Percentiles rank a stretch among this genome's conserved stretches.
Evolutionary conservation across 53 echinoderm and acorn worm genomes (phyloP).

Genomic region (Henricia sp.): DNA sequence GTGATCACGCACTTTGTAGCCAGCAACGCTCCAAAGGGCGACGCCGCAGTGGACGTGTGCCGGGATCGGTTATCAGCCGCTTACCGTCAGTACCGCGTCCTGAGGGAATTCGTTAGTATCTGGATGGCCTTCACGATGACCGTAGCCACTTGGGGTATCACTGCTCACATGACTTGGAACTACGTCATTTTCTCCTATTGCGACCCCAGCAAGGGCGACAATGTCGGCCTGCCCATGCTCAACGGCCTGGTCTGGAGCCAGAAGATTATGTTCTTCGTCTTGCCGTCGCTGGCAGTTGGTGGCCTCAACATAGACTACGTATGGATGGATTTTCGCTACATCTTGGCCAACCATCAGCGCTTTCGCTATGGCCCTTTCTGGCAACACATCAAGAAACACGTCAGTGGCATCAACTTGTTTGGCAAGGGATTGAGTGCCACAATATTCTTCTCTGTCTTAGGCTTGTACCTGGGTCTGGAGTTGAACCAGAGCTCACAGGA

Average conservation of each 20-base stretch:
- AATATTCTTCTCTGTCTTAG: conserved; percentile 59
- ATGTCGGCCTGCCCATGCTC: conserved; percentile 52
- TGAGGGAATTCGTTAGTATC: conserved; percentile 53
- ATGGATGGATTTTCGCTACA: conserved; percentile 64
- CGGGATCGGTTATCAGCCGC: conserved; percentile 34
- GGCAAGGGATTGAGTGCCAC: conserved; percentile 44
- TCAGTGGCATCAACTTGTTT: conserved; percentile 33
- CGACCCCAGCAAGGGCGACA: background rate
- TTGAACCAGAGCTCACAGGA: conserved; percentile 49
- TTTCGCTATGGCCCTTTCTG: conserved; percentile 49
- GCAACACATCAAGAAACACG: conserved; percentile 33
- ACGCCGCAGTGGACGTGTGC: conserved; percentile 25
- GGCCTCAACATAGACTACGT: conserved; percentile 77
- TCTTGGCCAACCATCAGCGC: conserved; percentile 33
- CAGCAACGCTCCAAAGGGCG: conserved; percentile 33
- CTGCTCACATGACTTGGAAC: conserved; percentile 74
- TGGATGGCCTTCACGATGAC: conserved; percentile 84
- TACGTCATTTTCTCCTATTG: conserved; percentile 66
- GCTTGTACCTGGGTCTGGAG: conserved; percentile 65
- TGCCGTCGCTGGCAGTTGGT: conserved; percentile 73
- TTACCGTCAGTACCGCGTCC: conserved; percentile 51
- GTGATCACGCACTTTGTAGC: conserved; percentile 39
- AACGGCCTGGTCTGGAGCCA: conserved; percentile 76
- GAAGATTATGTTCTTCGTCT: conserved; percentile 78
- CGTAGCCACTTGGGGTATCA: conserved; percentile 70